A percentile compares a stretch with the other conserved stretches of the same genome.
Evolutionary conservation across 2,888 invertebrate species (phyloP).

Genomic region (Lepas anatifera): DNA sequence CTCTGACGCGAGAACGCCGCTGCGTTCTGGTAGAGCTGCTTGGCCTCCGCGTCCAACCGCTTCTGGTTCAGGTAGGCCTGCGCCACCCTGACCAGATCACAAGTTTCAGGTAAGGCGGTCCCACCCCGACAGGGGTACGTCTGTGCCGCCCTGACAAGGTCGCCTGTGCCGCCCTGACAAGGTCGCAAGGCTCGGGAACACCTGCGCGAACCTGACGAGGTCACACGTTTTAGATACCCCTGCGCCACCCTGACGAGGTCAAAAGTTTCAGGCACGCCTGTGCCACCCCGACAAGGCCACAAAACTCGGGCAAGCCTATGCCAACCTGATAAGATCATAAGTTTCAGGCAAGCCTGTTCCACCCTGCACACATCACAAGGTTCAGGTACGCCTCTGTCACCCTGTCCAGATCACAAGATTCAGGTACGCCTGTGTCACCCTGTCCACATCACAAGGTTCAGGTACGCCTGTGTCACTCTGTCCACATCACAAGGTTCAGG

Average conservation of each 20-base stretch:
- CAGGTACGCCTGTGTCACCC: too few relatives aligned
- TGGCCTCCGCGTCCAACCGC: slow-evolving; percentile 92
- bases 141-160: neutral
- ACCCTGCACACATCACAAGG: too few relatives aligned
- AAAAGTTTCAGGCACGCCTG: neutral
- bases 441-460: too few relatives aligned
- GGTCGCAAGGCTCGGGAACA: neutral
- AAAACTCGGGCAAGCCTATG: too few relatives aligned
- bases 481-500: too few relatives aligned
- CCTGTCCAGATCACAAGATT: too few relatives aligned
- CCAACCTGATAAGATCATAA: too few relatives aligned
- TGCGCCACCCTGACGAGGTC: neutral
- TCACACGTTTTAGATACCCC: neutral
- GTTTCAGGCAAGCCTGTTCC: too few relatives aligned
- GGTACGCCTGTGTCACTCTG: too few relatives aligned
- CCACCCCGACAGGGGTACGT: neutral
- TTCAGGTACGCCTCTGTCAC: too few relatives aligned
- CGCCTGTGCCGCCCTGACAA: neutral
- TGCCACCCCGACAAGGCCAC: too few relatives aligned
- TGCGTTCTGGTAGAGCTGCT: slow-evolving; percentile 84
- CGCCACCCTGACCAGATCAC: slow-evolving; percentile 57
- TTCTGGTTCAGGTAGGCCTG: slow-evolving; percentile 98
- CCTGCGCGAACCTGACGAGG: neutral
- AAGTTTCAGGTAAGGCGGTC: neutral
- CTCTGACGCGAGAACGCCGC: slow-evolving; percentile 93